phyloP scores from a whole-genome alignment of 2,888 invertebrate genomes.

The Aporophyla nigra region DNA sequence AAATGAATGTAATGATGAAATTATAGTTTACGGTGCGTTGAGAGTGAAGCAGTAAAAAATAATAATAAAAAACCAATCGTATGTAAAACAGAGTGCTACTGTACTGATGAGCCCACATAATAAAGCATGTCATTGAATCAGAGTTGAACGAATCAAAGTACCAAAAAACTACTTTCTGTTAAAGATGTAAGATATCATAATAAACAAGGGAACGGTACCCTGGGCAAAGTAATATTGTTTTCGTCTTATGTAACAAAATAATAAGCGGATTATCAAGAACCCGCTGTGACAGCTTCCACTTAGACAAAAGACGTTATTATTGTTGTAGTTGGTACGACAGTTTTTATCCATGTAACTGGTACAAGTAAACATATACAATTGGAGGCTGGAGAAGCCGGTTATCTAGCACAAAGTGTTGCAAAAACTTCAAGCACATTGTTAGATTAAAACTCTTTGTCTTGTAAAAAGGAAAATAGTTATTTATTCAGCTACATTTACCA shows the following conservation, averaged over 20 bases:
- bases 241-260: constrained; percentile 45
- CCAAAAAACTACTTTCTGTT: not conserved
- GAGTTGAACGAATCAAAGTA: constrained; percentile 23
- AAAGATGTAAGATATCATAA: constrained; percentile 1
- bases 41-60: constrained; percentile 50
- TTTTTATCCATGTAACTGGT: constrained; percentile 48
- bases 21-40: constrained; percentile 49
- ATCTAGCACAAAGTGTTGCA: constrained; percentile 28
- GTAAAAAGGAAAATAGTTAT: constrained; percentile 1
- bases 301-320: constrained; percentile 48
- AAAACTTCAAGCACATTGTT: constrained; percentile 34
- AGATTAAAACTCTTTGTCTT: constrained; percentile 50
- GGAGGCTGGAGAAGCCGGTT: constrained; percentile 42
- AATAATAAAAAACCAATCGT: constrained; percentile 48
- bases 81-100: constrained; percentile 61
- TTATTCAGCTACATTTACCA: not conserved
- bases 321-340: constrained; percentile 41
- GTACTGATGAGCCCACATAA: constrained; percentile 42
- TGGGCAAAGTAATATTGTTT: constrained; percentile 45
- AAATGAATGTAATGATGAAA: constrained; percentile 53
- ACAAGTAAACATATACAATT: constrained; percentile 48
- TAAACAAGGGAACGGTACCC: constrained; percentile 3
- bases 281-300: constrained; percentile 27
- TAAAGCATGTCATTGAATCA: constrained; percentile 36
- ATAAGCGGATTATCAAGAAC: constrained; percentile 54